These are phyloP conservation scores for Aplocera efformata DNA, from an alignment of 2,888 invertebrate species.

Conservation along the genomic window DNA sequence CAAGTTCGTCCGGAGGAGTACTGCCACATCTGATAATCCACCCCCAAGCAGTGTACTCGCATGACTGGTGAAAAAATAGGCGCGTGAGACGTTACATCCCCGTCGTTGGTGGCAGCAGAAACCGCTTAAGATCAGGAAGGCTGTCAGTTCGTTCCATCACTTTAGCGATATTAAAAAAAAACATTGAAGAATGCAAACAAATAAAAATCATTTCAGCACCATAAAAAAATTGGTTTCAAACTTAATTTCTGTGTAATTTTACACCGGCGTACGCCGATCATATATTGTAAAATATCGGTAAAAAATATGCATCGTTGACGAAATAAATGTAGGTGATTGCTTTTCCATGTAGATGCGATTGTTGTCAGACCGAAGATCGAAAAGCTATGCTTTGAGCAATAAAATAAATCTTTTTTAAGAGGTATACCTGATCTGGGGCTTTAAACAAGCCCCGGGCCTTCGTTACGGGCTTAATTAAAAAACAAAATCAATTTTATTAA, in stretches of 20 bases:
- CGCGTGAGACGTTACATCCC: no score
- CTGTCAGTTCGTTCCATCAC: no score
- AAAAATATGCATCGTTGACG: slow-evolving; percentile 40
- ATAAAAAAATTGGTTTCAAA: slow-evolving; percentile 38
- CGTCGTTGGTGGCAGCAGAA: no score
- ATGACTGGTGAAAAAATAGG: no score
- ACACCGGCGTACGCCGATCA: slow-evolving; percentile 36
- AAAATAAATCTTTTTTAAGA: slow-evolving; percentile 78
- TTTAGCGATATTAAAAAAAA: no score
- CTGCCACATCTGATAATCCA: no score
- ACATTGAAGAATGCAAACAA: no score
- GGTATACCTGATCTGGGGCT: slow-evolving; percentile 66
- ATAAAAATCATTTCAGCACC: slow-evolving; percentile 8
- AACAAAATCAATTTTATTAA: slow-evolving; percentile 81
- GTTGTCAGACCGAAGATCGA: slow-evolving; percentile 43
- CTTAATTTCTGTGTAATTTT: slow-evolving; percentile 50
- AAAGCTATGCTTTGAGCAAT: slow-evolving; percentile 71
- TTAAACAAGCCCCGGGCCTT: slow-evolving; percentile 67
- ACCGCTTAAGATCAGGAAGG: no score
- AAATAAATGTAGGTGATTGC: slow-evolving; percentile 58
- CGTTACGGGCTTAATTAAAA: slow-evolving; percentile 78
- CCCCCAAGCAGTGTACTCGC: no score
- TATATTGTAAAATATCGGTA: no score
- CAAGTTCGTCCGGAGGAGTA: no score
- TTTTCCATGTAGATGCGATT: slow-evolving; percentile 48